Evolutionary conservation across 2,797 vertebrate species (phyloP).

Genomic region (Cyclopterus lumpus): DNA sequence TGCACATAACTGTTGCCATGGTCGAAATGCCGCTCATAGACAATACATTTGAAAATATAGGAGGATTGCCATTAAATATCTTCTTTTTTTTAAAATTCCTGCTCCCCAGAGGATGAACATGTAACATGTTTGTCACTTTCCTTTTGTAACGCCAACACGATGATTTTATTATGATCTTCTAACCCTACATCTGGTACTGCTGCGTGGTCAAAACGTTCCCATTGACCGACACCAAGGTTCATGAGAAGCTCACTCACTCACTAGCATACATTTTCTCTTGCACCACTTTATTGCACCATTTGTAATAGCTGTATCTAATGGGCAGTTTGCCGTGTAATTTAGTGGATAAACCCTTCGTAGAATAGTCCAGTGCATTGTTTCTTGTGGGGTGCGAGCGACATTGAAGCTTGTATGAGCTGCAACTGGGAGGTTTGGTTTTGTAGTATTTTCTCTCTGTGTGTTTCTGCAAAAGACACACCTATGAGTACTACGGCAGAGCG

Average conservation of each 20-base stretch:
- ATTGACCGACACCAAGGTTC: background rate
- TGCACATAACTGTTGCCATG: background rate
- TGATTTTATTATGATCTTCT: background rate
- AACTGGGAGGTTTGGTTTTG: background rate
- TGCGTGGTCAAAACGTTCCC: background rate
- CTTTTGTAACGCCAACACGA: background rate
- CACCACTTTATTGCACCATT: background rate
- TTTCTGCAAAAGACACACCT: constrained; percentile 5
- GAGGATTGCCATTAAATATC: background rate
- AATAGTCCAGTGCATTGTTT: background rate
- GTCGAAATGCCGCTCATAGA: background rate
- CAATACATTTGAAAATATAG: background rate
- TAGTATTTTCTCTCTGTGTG: background rate
- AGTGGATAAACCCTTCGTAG: background rate
- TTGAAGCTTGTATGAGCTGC: background rate
- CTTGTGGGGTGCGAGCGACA: background rate
- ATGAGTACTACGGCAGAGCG: constrained; percentile 16
- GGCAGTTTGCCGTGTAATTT: background rate
- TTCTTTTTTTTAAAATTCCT: background rate
- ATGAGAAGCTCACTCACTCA: background rate
- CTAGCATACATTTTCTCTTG: background rate
- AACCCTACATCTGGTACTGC: background rate
- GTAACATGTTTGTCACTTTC: background rate
- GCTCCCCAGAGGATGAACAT: background rate
- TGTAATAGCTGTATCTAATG: background rate